Base-by-base conservation (phyloP, 1,140 invertebrate genomes). In the Cataglyphis hispanica region DNA sequence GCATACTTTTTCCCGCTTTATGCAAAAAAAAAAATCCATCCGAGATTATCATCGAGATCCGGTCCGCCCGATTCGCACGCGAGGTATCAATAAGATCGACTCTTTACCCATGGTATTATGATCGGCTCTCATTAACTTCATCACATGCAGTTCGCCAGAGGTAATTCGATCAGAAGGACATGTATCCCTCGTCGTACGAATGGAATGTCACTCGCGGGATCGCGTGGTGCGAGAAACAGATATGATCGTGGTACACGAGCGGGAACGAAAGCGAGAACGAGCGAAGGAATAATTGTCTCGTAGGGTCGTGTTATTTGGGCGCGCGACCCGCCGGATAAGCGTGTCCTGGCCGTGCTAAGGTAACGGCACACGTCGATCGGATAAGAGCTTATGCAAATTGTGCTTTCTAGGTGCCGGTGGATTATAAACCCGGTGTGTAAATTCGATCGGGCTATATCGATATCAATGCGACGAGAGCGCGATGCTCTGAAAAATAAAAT, bases 321-420 rank as follows among this genome's bases (percentile, higher is more conserved):
- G 78, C 53, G 58, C 66, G 66, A 81, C 66, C 78, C 78, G 43
- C 10, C 46, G 50, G 34, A 60, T 69, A 85, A 85, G 40, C 63
- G 63, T 60, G 60, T 80, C 61, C 63, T 53, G 53, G 86, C 40
- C 66, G 70, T 50, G n/a, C 43, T 58, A 40, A 43, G 25, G 50
- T 87, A 87, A 86, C 60, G 67, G 67, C 86, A 61, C 46, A 70
- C 69, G 67, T 53, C 67, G 58, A 85, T 87, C 84, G 84, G 66
- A 64, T 64, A 78, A 70, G 69, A 46, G 75, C 84, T 87, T 87
- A 87, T 87, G 86, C 75, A 85, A 87, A 87, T 87, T 86, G 81
- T 19, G 50, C 76, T 67, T 67, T 83, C 78, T 85, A 81, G 66
- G 40, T 84, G 58, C 25, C 78, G 50, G 50, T 37, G 78, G 56